A percentile compares a stretch with the other conserved stretches of the same genome.
These are phyloP conservation scores for Numenius phaeopus DNA, from an alignment of 2,797 vertebrate genomes.

Conservation along the genomic window DNA sequence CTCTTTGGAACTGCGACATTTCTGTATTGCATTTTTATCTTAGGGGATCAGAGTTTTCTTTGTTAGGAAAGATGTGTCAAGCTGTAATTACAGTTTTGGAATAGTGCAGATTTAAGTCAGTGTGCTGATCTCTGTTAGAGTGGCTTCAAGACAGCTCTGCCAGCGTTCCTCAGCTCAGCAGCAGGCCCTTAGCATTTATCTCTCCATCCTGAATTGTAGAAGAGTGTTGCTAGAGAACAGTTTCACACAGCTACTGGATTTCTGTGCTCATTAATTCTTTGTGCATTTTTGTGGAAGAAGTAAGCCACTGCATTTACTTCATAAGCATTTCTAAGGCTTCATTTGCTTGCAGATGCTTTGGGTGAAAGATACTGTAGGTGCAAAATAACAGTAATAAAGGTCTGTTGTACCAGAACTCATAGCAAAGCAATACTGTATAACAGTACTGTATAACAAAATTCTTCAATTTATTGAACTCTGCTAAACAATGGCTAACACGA, in stretches of 20 bases:
- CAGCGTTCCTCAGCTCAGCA: not conserved
- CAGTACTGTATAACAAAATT: not conserved
- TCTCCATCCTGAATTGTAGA: not conserved
- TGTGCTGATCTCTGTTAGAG: not conserved
- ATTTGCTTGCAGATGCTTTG: not conserved
- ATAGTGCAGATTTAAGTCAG: not conserved
- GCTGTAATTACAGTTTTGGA: not conserved
- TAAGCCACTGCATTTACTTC: not conserved
- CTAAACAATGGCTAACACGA: not conserved
- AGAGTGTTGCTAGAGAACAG: not conserved
- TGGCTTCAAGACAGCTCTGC: not conserved
- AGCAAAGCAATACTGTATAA: not conserved
- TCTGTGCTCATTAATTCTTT: not conserved
- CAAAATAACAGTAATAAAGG: not conserved
- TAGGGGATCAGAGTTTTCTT: not conserved
- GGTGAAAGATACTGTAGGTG: not conserved
- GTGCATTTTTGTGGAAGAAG: not conserved
- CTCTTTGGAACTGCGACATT: not conserved
- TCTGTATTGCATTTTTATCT: not conserved
- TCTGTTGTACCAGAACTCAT: not conserved
- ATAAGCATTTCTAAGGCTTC: not conserved
- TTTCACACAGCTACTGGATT: not conserved
- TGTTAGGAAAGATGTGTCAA: not conserved
- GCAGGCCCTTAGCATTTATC: not conserved
- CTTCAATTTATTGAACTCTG: not conserved